phyloP scores from a whole-genome alignment of 2,797 vertebrate genomes.

The Chloroceryle amazona region DNA sequence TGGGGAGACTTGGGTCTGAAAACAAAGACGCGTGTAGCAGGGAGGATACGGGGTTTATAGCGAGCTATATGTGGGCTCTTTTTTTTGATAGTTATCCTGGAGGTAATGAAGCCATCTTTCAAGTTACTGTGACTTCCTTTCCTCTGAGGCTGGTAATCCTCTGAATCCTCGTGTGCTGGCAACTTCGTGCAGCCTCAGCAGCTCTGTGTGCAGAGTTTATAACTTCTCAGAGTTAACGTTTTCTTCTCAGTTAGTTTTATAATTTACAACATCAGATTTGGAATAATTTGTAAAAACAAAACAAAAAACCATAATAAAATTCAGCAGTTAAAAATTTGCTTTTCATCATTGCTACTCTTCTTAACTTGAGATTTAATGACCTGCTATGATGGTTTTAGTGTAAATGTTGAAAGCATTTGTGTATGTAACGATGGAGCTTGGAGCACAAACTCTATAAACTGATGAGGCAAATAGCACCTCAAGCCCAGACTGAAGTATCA shows the following conservation, averaged over 20 bases:
- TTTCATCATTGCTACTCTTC: neutral
- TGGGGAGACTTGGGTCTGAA: no score
- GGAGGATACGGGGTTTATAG: neutral
- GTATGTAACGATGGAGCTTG: neutral
- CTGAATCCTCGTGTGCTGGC: rapidly evolving
- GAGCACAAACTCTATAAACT: neutral
- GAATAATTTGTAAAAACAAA: neutral
- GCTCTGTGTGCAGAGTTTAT: neutral
- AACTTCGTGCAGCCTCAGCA: neutral
- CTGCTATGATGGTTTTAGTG: neutral
- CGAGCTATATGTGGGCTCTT: neutral
- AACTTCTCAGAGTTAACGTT: neutral
- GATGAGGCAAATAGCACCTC: neutral
- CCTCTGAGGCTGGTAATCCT: neutral
- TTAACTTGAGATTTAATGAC: neutral
- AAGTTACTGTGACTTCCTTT: neutral
- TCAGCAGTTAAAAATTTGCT: neutral
- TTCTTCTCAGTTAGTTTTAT: neutral
- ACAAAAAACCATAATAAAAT: neutral
- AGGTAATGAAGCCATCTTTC: neutral
- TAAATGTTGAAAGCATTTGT: neutral
- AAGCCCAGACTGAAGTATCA: neutral
- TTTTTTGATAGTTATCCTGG: neutral
- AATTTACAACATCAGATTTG: neutral
- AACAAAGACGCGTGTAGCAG: rapidly evolving